Evolutionary conservation across 2,113 vertebrate species (phyloP).

Genomic region (Ranitomeya imitator): DNA sequence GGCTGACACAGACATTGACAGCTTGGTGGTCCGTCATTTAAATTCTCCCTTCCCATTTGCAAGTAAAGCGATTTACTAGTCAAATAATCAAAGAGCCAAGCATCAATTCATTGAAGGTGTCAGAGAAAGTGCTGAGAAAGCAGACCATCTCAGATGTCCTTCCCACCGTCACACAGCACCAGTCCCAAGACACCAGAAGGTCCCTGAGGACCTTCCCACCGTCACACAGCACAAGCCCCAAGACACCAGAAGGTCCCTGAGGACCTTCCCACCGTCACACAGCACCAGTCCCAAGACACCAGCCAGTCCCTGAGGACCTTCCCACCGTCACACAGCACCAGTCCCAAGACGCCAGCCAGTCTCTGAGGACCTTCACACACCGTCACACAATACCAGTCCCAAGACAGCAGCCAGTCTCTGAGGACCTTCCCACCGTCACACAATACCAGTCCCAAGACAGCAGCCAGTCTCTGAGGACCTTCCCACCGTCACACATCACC

Average conservation of each 20-base stretch:
- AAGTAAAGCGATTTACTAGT: background rate
- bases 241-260: background rate
- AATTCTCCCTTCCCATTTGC: background rate
- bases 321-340: background rate
- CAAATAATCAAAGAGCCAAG: background rate
- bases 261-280: background rate
- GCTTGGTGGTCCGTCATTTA: no score
- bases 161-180: no score
- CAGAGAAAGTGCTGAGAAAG: background rate
- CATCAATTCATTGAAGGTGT: background rate
- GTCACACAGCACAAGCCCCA: no score
- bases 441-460: background rate
- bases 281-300: background rate
- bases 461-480: background rate
- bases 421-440: no score
- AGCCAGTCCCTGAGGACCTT: background rate
- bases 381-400: no score
- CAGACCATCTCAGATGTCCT: no score
- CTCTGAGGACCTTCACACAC: no score
- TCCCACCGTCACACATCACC: no score
- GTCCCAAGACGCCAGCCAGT: background rate
- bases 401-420: background rate
- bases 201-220: background rate
- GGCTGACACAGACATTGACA: no score
- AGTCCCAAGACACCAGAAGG: no score